Evolutionary conservation across 1,140 invertebrate genomes (phyloP).

Genomic region (Contarinia nasturtii): DNA sequence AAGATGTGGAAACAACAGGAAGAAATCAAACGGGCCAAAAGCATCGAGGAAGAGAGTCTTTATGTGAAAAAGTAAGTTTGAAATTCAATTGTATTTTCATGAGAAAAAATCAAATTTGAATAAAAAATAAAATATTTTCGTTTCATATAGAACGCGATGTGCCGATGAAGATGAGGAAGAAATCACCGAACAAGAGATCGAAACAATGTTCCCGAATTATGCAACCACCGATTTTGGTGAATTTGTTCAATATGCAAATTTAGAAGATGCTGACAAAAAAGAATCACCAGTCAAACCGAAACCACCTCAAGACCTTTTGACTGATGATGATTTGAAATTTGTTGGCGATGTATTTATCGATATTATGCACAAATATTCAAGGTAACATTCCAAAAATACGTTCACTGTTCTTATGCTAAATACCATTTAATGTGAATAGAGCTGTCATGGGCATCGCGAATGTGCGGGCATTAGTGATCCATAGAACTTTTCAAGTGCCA

Average conservation of each 20-base stretch:
- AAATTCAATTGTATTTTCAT: neutral
- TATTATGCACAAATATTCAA: constrained; percentile 13
- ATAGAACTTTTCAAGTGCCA: too few relatives aligned
- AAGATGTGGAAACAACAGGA: constrained; percentile 57
- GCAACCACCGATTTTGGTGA: constrained; percentile 47
- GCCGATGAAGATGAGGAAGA: constrained; percentile 54
- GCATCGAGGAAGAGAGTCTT: constrained; percentile 56
- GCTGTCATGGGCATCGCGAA: too few relatives aligned
- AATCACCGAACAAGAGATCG: constrained; percentile 45
- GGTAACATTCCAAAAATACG: neutral
- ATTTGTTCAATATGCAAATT: constrained; percentile 26
- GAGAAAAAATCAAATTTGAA: neutral
- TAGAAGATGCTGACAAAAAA: constrained; percentile 17
- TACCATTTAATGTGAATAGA: too few relatives aligned
- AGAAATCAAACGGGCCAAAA: constrained; percentile 39
- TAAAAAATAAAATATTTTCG: neutral
- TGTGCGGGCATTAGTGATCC: too few relatives aligned
- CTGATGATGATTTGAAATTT: constrained; percentile 14
- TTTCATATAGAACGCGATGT: constrained; percentile 28
- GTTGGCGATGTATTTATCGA: constrained; percentile 15
- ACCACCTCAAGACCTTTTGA: neutral
- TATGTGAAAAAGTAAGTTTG: constrained; percentile 52
- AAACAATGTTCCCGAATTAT: constrained; percentile 56
- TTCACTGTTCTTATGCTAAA: neutral
- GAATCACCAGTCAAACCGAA: neutral